Base-by-base conservation (phyloP, 2,113 vertebrate species). In the Nicator chloris region DNA sequence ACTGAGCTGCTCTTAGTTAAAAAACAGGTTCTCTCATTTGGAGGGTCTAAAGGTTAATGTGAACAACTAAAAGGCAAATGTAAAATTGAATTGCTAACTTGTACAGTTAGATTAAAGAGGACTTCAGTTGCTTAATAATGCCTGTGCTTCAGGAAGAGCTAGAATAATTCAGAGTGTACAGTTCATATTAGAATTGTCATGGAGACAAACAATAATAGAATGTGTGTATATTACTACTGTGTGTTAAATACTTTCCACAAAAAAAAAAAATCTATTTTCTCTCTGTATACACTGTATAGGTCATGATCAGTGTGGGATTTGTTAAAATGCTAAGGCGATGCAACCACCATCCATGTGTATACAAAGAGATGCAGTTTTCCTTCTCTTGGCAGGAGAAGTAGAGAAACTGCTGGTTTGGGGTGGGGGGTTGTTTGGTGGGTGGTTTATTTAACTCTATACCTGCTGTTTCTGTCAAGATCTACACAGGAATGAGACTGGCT, bases 31-130 rank as follows among this genome's bases (percentile, higher is more conserved):
- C 20, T 31, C 56, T 85, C 45, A 63, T 9, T 88, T 65, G 47
- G 40, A 27, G 26, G 64, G 47, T 87, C 84, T 94, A 60, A 91
- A 96, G 84, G 90, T 94, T 92, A 94, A 87, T 90, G 39, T 37
- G 92, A 90, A 51, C 56, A 88, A 56, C 66, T 93, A 51, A 66
- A 68, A 44, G 57, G 69, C 61, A 88, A 44, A 90, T 87, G 49
- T 76, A 76, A 80, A 91, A 91, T 65, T 87, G 57, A 84, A 71
- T 91, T 91, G 57, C 24, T 70, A 71, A 91, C 7, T 81, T 61
- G 39, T 1, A 11, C 57, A 82, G 40, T 89, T 94, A 71, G 39
- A 86, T 86, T 94, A 92, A 86, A 40, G 47, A 66, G 47, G 59
- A 19, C 40, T 68, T 94, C 10, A 79, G 53, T 59, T 82, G 68